Conservation (phyloP, 2,113 vertebrate genomes). For the Carassius carassius region DNA sequence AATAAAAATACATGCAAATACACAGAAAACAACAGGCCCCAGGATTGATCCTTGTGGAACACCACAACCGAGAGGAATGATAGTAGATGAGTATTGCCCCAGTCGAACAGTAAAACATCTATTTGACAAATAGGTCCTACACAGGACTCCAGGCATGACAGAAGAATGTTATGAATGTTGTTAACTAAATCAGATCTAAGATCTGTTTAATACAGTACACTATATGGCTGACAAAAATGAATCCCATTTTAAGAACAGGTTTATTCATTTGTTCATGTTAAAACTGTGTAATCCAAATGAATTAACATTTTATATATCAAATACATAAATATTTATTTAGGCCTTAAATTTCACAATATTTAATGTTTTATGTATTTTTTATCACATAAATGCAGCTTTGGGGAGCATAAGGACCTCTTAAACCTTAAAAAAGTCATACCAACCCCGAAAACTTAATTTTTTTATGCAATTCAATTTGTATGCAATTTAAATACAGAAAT, state of each 20-base stretch:
- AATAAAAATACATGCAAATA: not conserved
- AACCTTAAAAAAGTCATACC: not conserved
- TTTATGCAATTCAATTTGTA: not conserved
- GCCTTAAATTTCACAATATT: not conserved
- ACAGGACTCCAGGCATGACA: too few species aligned
- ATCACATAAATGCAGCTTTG: not conserved
- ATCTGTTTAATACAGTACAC: not conserved
- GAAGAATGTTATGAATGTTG: too few species aligned
- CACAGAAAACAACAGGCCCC: not conserved
- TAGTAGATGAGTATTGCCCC: not conserved
- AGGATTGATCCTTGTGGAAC: not conserved
- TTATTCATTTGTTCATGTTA: not conserved
- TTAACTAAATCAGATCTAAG: too few species aligned
- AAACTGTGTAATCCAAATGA: not conserved
- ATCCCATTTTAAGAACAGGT: not conserved
- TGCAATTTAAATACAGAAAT: not conserved
- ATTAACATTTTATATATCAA: not conserved
- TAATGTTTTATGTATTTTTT: not conserved
- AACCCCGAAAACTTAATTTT: not conserved
- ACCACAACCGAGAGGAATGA: not conserved
- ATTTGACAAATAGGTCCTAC: too few species aligned
- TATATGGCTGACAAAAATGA: not conserved
- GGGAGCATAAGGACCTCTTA: not conserved
- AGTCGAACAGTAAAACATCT: not conserved
- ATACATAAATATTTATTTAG: not conserved